Evolutionary conservation across 53 echinoderm and acorn worm species (phyloP).

Genomic region (Echinarachnius parma): DNA sequence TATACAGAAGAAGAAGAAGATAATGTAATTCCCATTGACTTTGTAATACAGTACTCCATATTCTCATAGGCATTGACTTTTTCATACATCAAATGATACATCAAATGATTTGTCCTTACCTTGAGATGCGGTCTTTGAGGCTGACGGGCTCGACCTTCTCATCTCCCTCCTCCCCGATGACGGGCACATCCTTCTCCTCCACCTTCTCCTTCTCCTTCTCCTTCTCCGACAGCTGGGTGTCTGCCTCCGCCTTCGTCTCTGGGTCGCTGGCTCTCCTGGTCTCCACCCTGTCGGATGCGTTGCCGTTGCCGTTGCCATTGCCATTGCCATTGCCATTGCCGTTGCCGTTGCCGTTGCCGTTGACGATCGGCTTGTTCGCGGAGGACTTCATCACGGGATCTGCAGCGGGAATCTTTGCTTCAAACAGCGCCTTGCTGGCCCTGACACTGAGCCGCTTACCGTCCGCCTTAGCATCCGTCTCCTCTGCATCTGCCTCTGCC

Average conservation of each 20-base stretch:
- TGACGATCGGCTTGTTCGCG: slow-evolving; percentile 40
- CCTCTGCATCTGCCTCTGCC: slow-evolving; percentile 2
- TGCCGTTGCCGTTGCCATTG: slow-evolving; percentile 18
- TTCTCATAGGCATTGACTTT: too few species aligned
- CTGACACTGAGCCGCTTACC: slow-evolving; percentile 40
- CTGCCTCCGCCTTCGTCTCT: slow-evolving; percentile 26
- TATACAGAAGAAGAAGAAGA: too few species aligned
- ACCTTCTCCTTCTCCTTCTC: slow-evolving; percentile 26
- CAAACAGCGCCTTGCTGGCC: slow-evolving; percentile 60
- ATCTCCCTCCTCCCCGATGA: slow-evolving; percentile 2
- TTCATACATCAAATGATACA: too few species aligned
- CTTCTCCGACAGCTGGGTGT: slow-evolving; percentile 50
- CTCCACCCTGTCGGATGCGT: slow-evolving; percentile 14
- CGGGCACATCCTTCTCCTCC: slow-evolving; percentile 24
- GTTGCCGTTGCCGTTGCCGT: slow-evolving; percentile 40
- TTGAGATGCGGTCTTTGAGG: slow-evolving; percentile 75
- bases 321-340: slow-evolving; percentile 9
- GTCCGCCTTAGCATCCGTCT: slow-evolving; percentile 8
- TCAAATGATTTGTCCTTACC: too few species aligned
- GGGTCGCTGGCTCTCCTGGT: slow-evolving; percentile 11
- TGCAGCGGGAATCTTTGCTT: slow-evolving; percentile 34
- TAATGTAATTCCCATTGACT: too few species aligned
- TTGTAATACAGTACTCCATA: too few species aligned
- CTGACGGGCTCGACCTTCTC: slow-evolving; percentile 49
- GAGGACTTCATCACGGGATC: neutral